Conservation (phyloP, 2,888 invertebrate genomes). For the Synanthedon tipuliformis region DNA sequence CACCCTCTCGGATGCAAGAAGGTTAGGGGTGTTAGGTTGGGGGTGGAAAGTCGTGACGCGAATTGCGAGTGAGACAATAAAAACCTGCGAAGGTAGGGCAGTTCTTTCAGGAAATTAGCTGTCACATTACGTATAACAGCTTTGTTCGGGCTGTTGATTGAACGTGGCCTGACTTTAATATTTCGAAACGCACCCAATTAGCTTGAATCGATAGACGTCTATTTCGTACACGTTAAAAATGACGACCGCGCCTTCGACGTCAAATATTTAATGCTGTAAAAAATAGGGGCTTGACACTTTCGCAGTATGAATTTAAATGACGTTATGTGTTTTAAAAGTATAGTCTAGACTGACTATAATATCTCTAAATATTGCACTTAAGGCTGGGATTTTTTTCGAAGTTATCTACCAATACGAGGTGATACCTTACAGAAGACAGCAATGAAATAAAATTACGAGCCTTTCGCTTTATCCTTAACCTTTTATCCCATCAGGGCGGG, state of each 20-base stretch:
- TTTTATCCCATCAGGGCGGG: no score
- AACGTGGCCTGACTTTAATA: constrained; percentile 4
- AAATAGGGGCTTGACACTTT: not conserved
- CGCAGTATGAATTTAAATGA: no score
- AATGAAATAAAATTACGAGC: no score
- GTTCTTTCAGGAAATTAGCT: constrained; percentile 60
- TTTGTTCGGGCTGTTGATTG: constrained; percentile 26
- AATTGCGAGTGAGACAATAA: constrained; percentile 46
- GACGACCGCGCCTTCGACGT: not conserved
- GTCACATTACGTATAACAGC: constrained; percentile 58
- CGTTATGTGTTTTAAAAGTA: no score
- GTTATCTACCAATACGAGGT: no score
- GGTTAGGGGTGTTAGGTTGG: not conserved
- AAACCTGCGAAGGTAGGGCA: constrained; percentile 31
- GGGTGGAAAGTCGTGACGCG: constrained; percentile 37
- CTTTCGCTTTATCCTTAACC: no score
- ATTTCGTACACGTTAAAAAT: constrained; percentile 7
- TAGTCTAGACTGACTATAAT: no score
- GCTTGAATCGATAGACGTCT: constrained; percentile 12
- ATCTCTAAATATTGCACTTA: no score
- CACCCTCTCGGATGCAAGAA: constrained; percentile 1
- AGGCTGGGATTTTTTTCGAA: no score
- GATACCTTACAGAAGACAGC: no score
- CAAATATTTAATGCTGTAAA: not conserved
- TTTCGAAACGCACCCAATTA: constrained; percentile 7